phyloP scores from a whole-genome alignment of 2,888 invertebrate species.

The Thysanoteuthis rhombus region DNA sequence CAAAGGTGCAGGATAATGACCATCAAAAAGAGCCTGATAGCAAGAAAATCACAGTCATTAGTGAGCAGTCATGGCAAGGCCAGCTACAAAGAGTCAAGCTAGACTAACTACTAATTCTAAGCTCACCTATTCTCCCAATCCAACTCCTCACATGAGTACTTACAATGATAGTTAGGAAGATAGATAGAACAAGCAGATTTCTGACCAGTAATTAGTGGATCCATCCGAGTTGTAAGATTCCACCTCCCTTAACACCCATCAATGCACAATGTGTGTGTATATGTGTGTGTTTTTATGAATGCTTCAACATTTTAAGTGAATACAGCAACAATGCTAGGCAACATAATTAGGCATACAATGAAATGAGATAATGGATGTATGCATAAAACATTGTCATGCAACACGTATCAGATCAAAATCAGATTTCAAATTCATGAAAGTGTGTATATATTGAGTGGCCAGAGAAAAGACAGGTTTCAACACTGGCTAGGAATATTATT shows the following conservation, averaged over 20 bases:
- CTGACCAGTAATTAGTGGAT: background rate
- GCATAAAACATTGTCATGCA: too few species aligned
- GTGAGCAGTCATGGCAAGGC: background rate
- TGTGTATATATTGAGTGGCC: too few species aligned
- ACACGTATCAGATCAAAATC: too few species aligned
- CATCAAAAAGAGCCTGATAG: background rate
- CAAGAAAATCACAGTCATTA: slow-evolving; percentile 12
- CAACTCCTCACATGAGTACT: background rate
- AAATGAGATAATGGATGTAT: too few species aligned
- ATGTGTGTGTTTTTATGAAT: too few species aligned
- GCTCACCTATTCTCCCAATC: background rate
- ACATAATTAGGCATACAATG: too few species aligned
- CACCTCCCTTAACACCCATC: background rate
- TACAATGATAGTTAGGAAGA: background rate
- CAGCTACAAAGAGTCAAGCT: background rate
- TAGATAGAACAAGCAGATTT: background rate
- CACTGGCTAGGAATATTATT: too few species aligned
- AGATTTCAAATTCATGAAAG: too few species aligned
- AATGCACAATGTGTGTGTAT: background rate
- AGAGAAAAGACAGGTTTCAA: too few species aligned
- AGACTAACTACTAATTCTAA: too few species aligned
- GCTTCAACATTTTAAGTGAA: too few species aligned
- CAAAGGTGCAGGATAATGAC: background rate
- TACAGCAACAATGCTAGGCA: too few species aligned
- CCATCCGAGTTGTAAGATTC: background rate